A percentile compares a stretch with the other conserved stretches of the same genome.
Evolutionary conservation across 2,797 vertebrate genomes (phyloP).

Genomic region (Chaenodraco wilsoni): DNA sequence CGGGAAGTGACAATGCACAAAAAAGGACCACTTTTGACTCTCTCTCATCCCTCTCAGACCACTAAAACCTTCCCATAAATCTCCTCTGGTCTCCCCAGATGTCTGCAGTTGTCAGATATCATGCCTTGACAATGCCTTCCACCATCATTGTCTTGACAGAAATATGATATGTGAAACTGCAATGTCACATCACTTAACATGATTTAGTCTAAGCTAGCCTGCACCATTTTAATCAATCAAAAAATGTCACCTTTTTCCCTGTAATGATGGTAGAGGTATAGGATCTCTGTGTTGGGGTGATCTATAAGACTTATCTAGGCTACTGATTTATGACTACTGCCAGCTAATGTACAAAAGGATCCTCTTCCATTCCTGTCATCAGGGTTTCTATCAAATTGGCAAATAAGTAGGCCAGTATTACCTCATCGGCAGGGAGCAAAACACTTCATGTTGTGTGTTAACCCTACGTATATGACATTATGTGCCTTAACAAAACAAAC

Average conservation of each 20-base stretch:
- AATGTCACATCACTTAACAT: constrained; percentile 96
- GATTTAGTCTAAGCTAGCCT: constrained; percentile 93
- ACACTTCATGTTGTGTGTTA: constrained; percentile 46
- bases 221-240: constrained; percentile 98
- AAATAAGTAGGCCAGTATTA: constrained; percentile 78
- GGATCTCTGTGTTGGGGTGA: too few species aligned
- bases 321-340: constrained; percentile 89
- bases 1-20: constrained; percentile 94
- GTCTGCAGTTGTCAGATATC: constrained; percentile 94
- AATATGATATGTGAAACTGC: constrained; percentile 97
- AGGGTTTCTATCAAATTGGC: constrained; percentile 80
- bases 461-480: constrained; percentile 29
- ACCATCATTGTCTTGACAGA: constrained; percentile 96
- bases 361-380: constrained; percentile 66
- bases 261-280: constrained; percentile 93
- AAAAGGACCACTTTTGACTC: constrained; percentile 93
- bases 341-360: constrained; percentile 78
- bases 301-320: constrained; percentile 90
- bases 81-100: constrained; percentile 83
- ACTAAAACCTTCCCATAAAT: constrained; percentile 95
- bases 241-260: constrained; percentile 89
- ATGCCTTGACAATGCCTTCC: constrained; percentile 93
- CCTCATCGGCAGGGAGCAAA: constrained; percentile 52
- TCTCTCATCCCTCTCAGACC: constrained; percentile 78
- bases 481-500: constrained; percentile 24